These are phyloP conservation scores for Odontesthes bonariensis DNA, from an alignment of 2,113 vertebrate genomes.

Conservation along the genomic window DNA sequence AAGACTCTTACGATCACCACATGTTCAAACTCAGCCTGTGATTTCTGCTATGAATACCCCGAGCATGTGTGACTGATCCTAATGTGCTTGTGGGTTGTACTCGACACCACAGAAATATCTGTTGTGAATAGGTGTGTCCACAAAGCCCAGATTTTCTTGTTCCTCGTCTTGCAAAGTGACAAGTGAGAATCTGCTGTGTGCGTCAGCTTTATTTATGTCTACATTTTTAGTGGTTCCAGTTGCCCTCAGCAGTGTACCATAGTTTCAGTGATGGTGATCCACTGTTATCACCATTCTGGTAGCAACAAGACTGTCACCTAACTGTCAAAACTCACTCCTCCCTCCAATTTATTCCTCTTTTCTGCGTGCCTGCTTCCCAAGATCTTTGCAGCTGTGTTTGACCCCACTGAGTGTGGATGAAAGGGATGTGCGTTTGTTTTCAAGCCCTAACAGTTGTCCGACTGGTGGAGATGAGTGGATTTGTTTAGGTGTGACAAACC, in stretches of 20 bases:
- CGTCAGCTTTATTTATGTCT: conserved; percentile 18
- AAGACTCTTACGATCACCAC: background rate
- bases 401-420: conserved; percentile 35
- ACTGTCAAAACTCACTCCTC: conserved; percentile 51
- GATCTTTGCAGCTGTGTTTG: conserved; percentile 78
- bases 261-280: conserved; percentile 11
- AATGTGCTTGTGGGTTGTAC: conserved; percentile 21
- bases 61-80: conserved; percentile 13
- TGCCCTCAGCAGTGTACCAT: background rate
- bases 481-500: conserved; percentile 64
- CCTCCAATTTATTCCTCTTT: conserved; percentile 6
- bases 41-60: conserved; percentile 7
- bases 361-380: conserved; percentile 21
- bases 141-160: conserved; percentile 74
- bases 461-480: conserved; percentile 60
- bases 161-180: conserved; percentile 37
- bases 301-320: conserved; percentile 45
- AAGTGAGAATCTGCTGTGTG: conserved; percentile 23
- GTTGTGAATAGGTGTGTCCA: conserved; percentile 59
- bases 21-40: conserved; percentile 18
- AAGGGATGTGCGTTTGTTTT: conserved; percentile 66
- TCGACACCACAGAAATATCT: conserved; percentile 22
- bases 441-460: conserved; percentile 63
- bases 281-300: conserved; percentile 24
- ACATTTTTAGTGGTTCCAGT: background rate